Conservation (phyloP, 2,888 invertebrate genomes). For the Patella ulyssiponensis region DNA sequence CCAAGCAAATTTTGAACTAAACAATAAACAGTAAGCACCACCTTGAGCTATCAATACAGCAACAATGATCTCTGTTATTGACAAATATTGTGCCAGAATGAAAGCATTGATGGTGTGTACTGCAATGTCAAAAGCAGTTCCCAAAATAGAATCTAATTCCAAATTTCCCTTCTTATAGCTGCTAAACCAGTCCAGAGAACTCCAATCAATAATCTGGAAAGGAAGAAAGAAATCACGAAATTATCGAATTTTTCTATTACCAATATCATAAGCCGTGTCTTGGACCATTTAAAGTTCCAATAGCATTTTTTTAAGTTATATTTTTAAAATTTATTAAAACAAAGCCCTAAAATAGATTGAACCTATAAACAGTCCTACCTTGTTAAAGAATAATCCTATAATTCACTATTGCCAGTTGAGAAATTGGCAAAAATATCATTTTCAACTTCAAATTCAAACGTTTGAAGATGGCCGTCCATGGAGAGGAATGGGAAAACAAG, state of each 20-base stretch:
- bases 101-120: conserved; percentile 58
- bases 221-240: neutral
- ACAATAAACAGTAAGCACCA: neutral
- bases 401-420: too few species aligned
- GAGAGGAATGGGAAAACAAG: too few species aligned
- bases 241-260: neutral
- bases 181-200: conserved; percentile 61
- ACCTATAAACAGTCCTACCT: too few species aligned
- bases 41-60: conserved; percentile 44
- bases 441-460: too few species aligned
- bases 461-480: too few species aligned
- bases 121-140: conserved; percentile 59
- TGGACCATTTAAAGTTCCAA: too few species aligned
- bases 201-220: conserved; percentile 65
- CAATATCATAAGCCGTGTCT: neutral
- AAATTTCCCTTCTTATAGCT: conserved; percentile 41
- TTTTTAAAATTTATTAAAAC: too few species aligned
- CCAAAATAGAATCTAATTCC: conserved; percentile 57
- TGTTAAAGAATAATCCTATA: too few species aligned
- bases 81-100: conserved; percentile 48
- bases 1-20: conserved; percentile 51
- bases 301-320: too few species aligned
- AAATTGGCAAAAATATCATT: too few species aligned
- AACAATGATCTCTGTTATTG: conserved; percentile 45
- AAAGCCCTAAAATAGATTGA: too few species aligned